Evolutionary conservation across 2,888 invertebrate genomes (phyloP), one percentile per base, ranked within the genome.

Genomic region (Leptinotarsa juncta): DNA sequence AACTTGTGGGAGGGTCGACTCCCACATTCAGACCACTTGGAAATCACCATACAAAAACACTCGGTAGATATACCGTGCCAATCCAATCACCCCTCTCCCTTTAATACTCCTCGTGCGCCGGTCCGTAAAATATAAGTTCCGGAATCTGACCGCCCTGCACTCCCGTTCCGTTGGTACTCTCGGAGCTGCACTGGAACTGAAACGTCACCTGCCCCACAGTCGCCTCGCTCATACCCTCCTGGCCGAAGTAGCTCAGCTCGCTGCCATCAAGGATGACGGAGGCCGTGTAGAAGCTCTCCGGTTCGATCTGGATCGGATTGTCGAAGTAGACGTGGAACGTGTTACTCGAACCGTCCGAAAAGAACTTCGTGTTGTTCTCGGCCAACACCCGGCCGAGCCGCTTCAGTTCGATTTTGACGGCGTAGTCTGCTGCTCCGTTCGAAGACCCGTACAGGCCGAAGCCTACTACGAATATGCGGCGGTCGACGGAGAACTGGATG

Each of bases 121-220:
- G 96, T 53, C 97, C 97, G 85, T 97, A 98, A 88, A 97, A 98
- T 84, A 98, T 97, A 76, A 98, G 91, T 89, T 98, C 98, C 3
- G 98, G 98, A 85, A 98, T 98, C 89, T 98, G 98, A 60, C 98
- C 98, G 66, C 98, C 98, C 89, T 98, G 97, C 4, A 98, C 97
- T 12, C 97, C 97, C 1, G 98, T 98, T 67, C 98, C 98, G 84
- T 98, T 98, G 72, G 98, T 98, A 89, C 97, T 97, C 86, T 98
- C 98, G 7, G 97, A 96, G 70, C 97, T 97, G 88, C 97, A 97
- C 88, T 98, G 97, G 89, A 98, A 98, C 89, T 97, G 97, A 89
- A 98, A 98, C 78, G 96, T 97, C 73, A 98, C 97, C 85, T 94
- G 95, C 4, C 97, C 97, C 87, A 96, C 95, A 72, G 94, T 94